Evolutionary conservation across 2,113 vertebrate species (phyloP).

Genomic region (Epinephelus cyanopodus): DNA sequence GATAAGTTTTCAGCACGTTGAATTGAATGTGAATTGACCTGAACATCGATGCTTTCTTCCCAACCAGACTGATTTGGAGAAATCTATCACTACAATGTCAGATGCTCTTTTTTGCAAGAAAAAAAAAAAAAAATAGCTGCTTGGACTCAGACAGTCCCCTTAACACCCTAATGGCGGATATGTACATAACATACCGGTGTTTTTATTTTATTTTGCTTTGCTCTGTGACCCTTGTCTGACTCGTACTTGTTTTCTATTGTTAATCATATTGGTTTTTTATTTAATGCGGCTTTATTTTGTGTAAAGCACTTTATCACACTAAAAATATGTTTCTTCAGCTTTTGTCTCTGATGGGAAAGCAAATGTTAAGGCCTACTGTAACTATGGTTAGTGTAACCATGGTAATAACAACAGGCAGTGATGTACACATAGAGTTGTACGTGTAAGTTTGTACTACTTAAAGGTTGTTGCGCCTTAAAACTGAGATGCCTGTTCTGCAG

Average conservation of each 20-base stretch:
- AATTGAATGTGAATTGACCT: not conserved
- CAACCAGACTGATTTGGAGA: not conserved
- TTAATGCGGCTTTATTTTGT: constrained; percentile 40
- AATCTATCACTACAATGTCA: not conserved
- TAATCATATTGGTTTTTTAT: constrained; percentile 45
- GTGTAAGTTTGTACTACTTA: constrained; percentile 1
- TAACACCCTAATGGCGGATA: not conserved
- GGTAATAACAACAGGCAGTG: not conserved
- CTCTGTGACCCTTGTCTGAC: constrained; percentile 8
- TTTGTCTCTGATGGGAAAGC: constrained; percentile 13
- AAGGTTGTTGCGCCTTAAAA: not conserved
- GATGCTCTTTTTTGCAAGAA: not conserved
- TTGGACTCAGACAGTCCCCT: not conserved
- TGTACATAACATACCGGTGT: not conserved
- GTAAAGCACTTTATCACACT: constrained; percentile 9
- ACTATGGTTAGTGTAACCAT: not conserved
- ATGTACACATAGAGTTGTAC: constrained; percentile 1
- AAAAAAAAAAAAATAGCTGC: not conserved
- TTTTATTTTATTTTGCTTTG: constrained; percentile 1
- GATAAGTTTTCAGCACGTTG: not conserved
- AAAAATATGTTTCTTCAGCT: not conserved
- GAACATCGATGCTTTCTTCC: not conserved
- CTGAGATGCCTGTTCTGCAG: not conserved
- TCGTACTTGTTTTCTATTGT: constrained; percentile 2
- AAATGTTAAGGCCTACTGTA: not conserved